phyloP scores from a whole-genome alignment of 2,888 invertebrate genomes.

The Formica aserva region DNA sequence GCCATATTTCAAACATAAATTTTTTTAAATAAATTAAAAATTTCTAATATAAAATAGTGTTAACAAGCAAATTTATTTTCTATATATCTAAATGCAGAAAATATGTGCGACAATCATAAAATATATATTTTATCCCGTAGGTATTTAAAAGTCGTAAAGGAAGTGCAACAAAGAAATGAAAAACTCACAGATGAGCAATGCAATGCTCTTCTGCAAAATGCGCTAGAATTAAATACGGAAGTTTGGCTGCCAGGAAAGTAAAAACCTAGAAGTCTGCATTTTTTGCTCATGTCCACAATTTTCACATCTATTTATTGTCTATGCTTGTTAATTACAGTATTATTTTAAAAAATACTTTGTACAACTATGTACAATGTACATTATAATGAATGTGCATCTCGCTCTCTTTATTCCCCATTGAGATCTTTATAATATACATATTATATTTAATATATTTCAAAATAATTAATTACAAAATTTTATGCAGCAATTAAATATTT shows the following conservation, averaged over 20 bases:
- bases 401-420: constrained; percentile 2
- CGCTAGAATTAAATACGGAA: constrained; percentile 86
- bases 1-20: background rate
- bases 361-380: constrained; percentile 2
- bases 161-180: constrained; percentile 86
- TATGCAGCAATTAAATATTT: background rate
- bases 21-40: background rate
- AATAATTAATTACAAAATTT: background rate
- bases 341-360: constrained; percentile 8
- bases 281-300: constrained; percentile 17
- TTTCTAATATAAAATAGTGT: background rate
- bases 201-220: constrained; percentile 85
- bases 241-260: constrained; percentile 87
- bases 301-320: background rate
- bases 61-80: background rate
- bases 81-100: background rate
- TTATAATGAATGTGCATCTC: background rate
- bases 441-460: background rate
- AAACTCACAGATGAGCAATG: constrained; percentile 86
- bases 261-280: constrained; percentile 56
- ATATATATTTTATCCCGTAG: constrained; percentile 76
- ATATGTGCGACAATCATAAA: background rate
- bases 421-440: background rate
- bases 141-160: constrained; percentile 86
- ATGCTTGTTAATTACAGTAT: background rate